Base-by-base conservation (phyloP, 2,797 vertebrate genomes). In the Anabacerthia variegaticeps region DNA sequence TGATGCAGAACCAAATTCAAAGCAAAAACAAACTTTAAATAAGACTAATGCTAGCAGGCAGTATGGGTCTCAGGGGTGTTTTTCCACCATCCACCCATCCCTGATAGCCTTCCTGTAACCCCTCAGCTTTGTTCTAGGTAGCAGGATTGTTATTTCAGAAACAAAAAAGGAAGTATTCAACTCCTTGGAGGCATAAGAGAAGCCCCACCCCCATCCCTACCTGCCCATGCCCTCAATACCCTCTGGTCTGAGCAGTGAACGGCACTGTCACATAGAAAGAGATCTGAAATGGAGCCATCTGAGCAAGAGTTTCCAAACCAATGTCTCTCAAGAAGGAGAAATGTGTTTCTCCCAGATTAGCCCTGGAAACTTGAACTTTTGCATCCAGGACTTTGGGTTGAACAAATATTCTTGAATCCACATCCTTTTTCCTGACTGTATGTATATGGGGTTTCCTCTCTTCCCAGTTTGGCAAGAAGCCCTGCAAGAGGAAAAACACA, bases 391-490 rank as follows among this genome's bases (percentile, higher is more conserved):
- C 27, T 91, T 85, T 7, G 22, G 8, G 14, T 9, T 83, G 68
- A 93, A 87, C 65, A 83, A 85, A 77, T 55, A 78, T 20, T 41
- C 44, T 39, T 66, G 52, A 81, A 91, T 85, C 51, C 54, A 89
- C 46, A 83, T 90, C 65, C 32, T 77, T 92, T 89, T 91, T 84
- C 61, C 61, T 93, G 67, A 44, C 34, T 67, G 12, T 46, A 37
- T 23, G 11, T 48, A 43, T 61, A 58, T 28, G 11, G 15, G 27
- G 12, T 93, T 92, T 74, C 43, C 37, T 56, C 18, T 24, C 37
- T 74, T 80, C 22, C n/a, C 32, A 55, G 12, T 66, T 37, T 93
- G 78, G 78, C 84, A 95, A 44, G 73, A 85, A 85, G 63, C 54
- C 65, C 32, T 37, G 8, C 21, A 55, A 54, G 23, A 20, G 19